Percentiles rank a stretch among this genome's conserved stretches.
These are phyloP conservation scores for Byasa hedistus DNA, from an alignment of 2,888 invertebrate genomes.

Conservation along the genomic window DNA sequence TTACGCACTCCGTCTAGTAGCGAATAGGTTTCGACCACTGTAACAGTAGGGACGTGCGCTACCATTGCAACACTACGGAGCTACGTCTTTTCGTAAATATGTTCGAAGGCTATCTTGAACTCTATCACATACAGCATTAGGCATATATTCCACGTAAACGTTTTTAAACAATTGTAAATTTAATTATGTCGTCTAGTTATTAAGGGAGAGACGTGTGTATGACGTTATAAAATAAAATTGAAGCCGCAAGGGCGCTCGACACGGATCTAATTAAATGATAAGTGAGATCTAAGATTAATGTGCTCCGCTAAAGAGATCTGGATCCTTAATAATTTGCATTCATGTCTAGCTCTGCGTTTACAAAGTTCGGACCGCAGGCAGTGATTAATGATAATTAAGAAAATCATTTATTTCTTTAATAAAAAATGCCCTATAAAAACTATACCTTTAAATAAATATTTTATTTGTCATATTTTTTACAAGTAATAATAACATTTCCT, in stretches of 20 bases:
- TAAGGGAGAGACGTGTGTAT: constrained; percentile 75
- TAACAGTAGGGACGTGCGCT: constrained; percentile 54
- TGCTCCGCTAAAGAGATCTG: constrained; percentile 60
- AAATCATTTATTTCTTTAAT: background rate
- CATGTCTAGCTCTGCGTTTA: constrained; percentile 42
- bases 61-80: constrained; percentile 45
- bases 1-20: constrained; percentile 64
- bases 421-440: background rate
- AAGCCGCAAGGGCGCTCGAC: constrained; percentile 71
- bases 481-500: too few relatives aligned
- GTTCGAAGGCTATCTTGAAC: constrained; percentile 6
- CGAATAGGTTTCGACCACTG: constrained; percentile 59
- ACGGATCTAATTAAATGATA: constrained; percentile 80
- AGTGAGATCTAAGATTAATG: constrained; percentile 76
- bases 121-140: background rate
- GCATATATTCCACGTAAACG: constrained; percentile 1
- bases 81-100: constrained; percentile 35
- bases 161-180: constrained; percentile 26
- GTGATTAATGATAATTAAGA: background rate
- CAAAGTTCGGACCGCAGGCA: constrained; percentile 29
- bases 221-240: constrained; percentile 79
- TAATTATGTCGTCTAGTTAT: constrained; percentile 50
- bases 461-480: too few relatives aligned
- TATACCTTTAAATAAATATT: too few relatives aligned
- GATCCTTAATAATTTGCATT: constrained; percentile 50